Conservation (phyloP, 1,140 invertebrate genomes). For the Ditylenchus dipsaci region DNA sequence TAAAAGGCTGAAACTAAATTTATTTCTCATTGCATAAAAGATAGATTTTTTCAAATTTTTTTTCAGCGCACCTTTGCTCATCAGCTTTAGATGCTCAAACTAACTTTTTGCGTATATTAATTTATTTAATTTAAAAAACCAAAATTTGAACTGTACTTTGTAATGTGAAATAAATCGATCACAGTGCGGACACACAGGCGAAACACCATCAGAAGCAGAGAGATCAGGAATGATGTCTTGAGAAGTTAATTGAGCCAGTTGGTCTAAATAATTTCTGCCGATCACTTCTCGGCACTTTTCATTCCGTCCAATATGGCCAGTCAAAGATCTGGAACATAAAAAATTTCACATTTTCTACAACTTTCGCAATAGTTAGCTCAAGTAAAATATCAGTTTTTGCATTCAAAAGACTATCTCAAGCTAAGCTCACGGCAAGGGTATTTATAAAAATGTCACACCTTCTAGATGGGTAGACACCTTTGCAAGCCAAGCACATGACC, state of each 20-base stretch:
- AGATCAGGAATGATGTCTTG: slow-evolving; percentile 24
- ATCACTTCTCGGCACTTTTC: slow-evolving; percentile 47
- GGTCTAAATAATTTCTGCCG: slow-evolving; percentile 44
- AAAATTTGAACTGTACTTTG: slow-evolving; percentile 26
- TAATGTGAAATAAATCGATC: slow-evolving; percentile 50
- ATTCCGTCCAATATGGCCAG: slow-evolving; percentile 46
- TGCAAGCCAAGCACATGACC: slow-evolving; percentile 44
- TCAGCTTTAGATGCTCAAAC: no score
- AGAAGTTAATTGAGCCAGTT: slow-evolving; percentile 18
- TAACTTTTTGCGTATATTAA: no score
- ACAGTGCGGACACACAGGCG: slow-evolving; percentile 47
- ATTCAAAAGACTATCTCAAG: neutral
- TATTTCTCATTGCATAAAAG: no score
- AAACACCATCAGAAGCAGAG: slow-evolving; percentile 23
- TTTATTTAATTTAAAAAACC: neutral
- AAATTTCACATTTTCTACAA: neutral
- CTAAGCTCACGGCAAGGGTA: neutral
- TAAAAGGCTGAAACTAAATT: no score
- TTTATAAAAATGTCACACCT: slow-evolving; percentile 1
- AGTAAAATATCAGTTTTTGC: neutral
- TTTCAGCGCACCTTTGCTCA: no score
- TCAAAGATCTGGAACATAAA: slow-evolving; percentile 20
- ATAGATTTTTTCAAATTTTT: no score
- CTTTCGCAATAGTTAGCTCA: neutral
- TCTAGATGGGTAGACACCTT: slow-evolving; percentile 38